Evolutionary conservation across 2,113 vertebrate genomes (phyloP).

Genomic region (Tamias sibiricus): DNA sequence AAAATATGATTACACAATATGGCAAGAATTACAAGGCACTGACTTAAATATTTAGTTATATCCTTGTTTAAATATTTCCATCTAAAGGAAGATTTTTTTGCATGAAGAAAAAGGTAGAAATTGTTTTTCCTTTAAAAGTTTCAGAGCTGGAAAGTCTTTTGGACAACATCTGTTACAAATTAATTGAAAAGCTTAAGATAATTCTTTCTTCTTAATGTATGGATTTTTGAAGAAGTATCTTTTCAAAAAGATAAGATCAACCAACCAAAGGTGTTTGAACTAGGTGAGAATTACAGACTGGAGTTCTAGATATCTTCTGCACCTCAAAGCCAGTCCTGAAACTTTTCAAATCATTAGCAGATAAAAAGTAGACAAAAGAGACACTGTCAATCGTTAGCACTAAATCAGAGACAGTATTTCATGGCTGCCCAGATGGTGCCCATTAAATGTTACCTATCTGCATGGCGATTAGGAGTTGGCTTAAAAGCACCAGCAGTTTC

Average conservation of each 20-base stretch:
- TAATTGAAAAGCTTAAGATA: slow-evolving; percentile 40
- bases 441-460: slow-evolving; percentile 92
- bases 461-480: slow-evolving; percentile 89
- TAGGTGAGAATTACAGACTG: slow-evolving; percentile 4
- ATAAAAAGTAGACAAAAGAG: neutral
- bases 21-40: slow-evolving; percentile 50
- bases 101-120: slow-evolving; percentile 32
- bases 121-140: slow-evolving; percentile 18
- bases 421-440: slow-evolving; percentile 68
- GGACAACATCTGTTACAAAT: neutral
- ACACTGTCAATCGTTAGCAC: slow-evolving; percentile 12
- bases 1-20: slow-evolving; percentile 50
- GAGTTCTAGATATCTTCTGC: neutral
- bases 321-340: neutral
- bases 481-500: slow-evolving; percentile 89
- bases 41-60: slow-evolving; percentile 53
- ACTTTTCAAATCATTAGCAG: neutral
- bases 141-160: neutral
- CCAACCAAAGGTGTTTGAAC: neutral
- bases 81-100: slow-evolving; percentile 55
- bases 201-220: neutral
- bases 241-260: neutral
- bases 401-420: slow-evolving; percentile 87
- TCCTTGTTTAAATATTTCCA: slow-evolving; percentile 51
- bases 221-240: slow-evolving; percentile 55